Evolutionary conservation across 2,113 vertebrate species (phyloP), one percentile per base, ranked within the genome.

Genomic region (Triplophysa tibetana): DNA sequence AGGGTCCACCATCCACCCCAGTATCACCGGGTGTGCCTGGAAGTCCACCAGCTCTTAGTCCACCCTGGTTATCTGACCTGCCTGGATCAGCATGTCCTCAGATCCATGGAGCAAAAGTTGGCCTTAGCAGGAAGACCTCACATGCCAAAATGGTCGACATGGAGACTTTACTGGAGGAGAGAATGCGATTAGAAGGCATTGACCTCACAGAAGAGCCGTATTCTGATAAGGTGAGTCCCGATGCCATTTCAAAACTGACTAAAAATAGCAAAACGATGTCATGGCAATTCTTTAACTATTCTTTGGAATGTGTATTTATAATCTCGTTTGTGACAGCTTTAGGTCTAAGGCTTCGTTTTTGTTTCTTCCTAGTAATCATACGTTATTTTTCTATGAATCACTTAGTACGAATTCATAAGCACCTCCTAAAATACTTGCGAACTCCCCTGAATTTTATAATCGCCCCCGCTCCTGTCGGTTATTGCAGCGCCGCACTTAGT

Each of bases 151-250:
- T 92, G 54, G 84, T 92, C 14, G 94, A 97, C 85, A 91, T 97
- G 81, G 93, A 96, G 70, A 94, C 91, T 76, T 88, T 97, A 33
- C 93, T 96, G 41, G 96, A 97, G 75, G 94, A 93, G 77, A 95
- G 96, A 86, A 86, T 99, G 70, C 91, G 90, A 19, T 89, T 89
- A 0, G 98, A 99, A 86, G 93, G 93, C 79, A 98, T 99, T 21
- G 96, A 99, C 77, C 96, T 99, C n/a, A 99, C 96, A 0, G 96
- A 98, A 87, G 97, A 99, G 77, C 98, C 98, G 0, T 99, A 98
- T 86, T 99, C 98, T 10, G 98, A 99, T 89, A 99, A 99, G 95
- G 98, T 98, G 76, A 68, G 38, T 41, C 2, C 52, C 0, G 13
- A 21, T 62, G 8, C 4, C 21, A 13, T 17, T 52, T 16, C 50